Conservation (phyloP, 2,888 invertebrate genomes). For the Polia nebulosa region DNA sequence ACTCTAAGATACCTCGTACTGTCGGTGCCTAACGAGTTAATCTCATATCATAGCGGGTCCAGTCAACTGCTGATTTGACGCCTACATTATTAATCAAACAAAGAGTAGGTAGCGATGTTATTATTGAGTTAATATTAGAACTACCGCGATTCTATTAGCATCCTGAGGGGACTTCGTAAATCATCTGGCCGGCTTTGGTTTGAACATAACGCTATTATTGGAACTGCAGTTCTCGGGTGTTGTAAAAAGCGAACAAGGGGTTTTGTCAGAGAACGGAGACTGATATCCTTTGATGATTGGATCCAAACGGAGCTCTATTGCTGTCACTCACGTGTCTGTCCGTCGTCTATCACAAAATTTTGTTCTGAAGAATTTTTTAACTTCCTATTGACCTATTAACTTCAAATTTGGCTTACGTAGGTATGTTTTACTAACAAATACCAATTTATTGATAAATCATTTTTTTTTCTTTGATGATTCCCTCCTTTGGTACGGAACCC, state of each 20-base stretch:
- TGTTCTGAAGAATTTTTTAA: no score
- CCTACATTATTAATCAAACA: slow-evolving; percentile 52
- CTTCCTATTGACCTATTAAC: no score
- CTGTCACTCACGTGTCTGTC: no score
- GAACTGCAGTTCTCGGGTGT: slow-evolving; percentile 19
- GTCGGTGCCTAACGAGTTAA: slow-evolving; percentile 45
- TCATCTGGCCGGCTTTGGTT: slow-evolving; percentile 26
- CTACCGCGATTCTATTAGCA: slow-evolving; percentile 48
- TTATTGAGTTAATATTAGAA: slow-evolving; percentile 51
- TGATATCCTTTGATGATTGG: neutral
- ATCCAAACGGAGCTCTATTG: no score
- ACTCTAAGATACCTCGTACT: neutral
- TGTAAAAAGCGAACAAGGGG: neutral
- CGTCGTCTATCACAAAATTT: no score
- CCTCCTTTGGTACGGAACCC: no score
- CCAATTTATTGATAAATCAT: no score
- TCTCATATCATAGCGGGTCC: slow-evolving; percentile 38
- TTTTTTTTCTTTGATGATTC: no score
- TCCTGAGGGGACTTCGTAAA: slow-evolving; percentile 22
- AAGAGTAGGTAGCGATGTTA: slow-evolving; percentile 37
- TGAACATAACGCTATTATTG: slow-evolving; percentile 21
- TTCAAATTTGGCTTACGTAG: no score
- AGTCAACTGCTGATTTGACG: slow-evolving; percentile 45
- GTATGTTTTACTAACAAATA: no score
- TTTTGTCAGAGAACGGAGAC: neutral